Base-by-base conservation (phyloP, 2,797 vertebrate species). In the Tachyglossus aculeatus region DNA sequence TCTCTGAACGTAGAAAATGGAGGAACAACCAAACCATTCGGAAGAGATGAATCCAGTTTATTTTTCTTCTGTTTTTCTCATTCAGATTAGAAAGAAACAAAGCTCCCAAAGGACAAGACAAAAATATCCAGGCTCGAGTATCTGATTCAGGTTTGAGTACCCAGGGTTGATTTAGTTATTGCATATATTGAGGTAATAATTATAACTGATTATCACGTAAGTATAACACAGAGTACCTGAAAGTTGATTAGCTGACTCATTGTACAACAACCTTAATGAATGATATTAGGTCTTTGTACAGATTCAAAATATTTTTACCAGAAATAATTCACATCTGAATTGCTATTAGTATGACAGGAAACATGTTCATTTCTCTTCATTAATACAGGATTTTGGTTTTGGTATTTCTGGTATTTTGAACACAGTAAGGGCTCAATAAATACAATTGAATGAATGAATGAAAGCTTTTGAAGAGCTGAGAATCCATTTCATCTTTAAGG, bases 191-290 rank as follows among this genome's bases (percentile, higher is more conserved):
- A 79, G 31, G 65, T 6, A 78, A 62, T 56, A 50, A 19, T 80
- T 70, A 65, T 83, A 79, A 57, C 53, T 74, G 71, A 71, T 86
- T 72, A 60, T 60, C 52, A 57, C 1, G 1, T 71, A 76, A 88
- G 74, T 74, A 75, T 44, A 70, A 69, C 16, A 65, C 31, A 34
- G 40, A 13, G 27, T 80, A 41, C 15, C 33, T 67, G 32, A 72
- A 69, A 63, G 31, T 48, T 6, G 11, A 82, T 76, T 78, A 78
- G 9, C 10, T 71, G 60, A 69, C 5, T 15, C 9, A 68, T 76
- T n/a, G 55, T 77, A 64, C 32, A 67, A 74, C 82, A 58, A 45
- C 12, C n/a, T 72, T 66, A 77, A 74, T 80, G 56, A 82, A 64
- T 34, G 31, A 5, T 43, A 39, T 38, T 53, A 47, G 47, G 38